Base-by-base conservation (phyloP, 1,140 invertebrate genomes). In the Globodera ellingtonae region DNA sequence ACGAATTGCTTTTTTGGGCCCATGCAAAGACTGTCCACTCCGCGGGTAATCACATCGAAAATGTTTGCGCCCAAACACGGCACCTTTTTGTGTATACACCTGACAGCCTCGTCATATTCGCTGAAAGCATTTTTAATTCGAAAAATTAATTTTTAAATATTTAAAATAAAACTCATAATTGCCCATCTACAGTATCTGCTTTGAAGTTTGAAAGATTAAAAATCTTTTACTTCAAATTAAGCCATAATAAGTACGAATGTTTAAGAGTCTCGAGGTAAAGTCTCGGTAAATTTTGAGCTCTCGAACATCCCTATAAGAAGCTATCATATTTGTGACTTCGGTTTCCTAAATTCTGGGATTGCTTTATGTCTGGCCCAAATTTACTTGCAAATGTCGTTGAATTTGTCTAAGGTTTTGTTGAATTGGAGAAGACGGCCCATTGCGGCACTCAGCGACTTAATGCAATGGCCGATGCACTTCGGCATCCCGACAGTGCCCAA, bases 401-500 rank as follows among this genome's bases (percentile, higher is more conserved):
- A 77, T 62, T 65, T 59, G 21, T 77, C 75, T 15, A 47, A 47
- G 18, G 75, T 77, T 50, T 77, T 50, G 24, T 77, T 77, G 69
- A 77, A 77, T 15, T 67, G 69, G 10, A 77, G 9, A 6, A 77
- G 48, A 46, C 69, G 75, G 18, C 47, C 69, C 62, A 77, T 77
- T 24, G 52, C 75, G 10, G 18, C n/a, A 4, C 75, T 24, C 65
- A 77, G 62, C 24, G 65, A 50, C 13, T 52, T 67, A 6, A 67
- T 77, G 69, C 75, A 77, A 21, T 48, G 75, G 21, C 21, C 65
- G 48, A 77, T 47, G 69, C 75, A 77, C 44, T 46, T 65, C 9
- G 75, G 75, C 75, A 77, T 77, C 18, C 69, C 75, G 50, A 77
- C 69, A 46, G 62, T 62, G 62, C 48, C 48, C 48, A 69, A 77